These are phyloP conservation scores for Drosophila nigritarsus DNA, from an alignment of 2,888 invertebrate genomes.

Conservation along the genomic window DNA sequence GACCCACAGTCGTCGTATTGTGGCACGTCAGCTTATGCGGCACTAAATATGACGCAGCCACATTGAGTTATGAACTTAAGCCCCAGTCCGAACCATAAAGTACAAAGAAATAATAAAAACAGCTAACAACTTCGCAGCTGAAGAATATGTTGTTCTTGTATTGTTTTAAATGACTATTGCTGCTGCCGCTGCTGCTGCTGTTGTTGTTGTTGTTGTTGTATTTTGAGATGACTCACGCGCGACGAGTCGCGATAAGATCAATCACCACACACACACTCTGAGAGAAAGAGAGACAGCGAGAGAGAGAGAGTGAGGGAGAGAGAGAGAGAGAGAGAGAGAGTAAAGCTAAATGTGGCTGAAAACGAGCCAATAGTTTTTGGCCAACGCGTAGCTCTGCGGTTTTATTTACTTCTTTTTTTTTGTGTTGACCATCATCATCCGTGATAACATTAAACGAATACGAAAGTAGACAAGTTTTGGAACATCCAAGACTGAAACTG, in stretches of 20 bases:
- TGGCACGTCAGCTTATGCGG: constrained; percentile 59
- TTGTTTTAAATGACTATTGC: background rate
- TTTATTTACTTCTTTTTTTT: constrained; percentile 10
- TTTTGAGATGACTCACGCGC: constrained; percentile 73
- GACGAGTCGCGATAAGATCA: constrained; percentile 71
- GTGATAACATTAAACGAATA: constrained; percentile 77
- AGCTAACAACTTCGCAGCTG: constrained; percentile 71
- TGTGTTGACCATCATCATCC: constrained; percentile 32
- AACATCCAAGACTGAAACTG: constrained; percentile 16
- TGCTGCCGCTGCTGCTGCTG: background rate
- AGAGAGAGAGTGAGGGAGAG: background rate
- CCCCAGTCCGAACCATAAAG: constrained; percentile 65
- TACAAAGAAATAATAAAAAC: constrained; percentile 50
- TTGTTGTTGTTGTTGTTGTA: constrained; percentile 18
- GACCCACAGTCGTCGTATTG: constrained; percentile 23
- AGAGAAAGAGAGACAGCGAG: constrained; percentile 6
- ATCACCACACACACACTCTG: constrained; percentile 56
- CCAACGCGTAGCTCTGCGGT: constrained; percentile 49
- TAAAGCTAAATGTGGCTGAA: constrained; percentile 24
- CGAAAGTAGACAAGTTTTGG: constrained; percentile 76
- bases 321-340: background rate
- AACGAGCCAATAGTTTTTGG: constrained; percentile 25
- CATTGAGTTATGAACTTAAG: constrained; percentile 78
- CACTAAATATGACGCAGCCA: constrained; percentile 25
- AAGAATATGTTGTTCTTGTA: constrained; percentile 53